These are phyloP conservation scores for Ophion slaviceki DNA, from an alignment of 2,888 invertebrate species.

Conservation along the genomic window DNA sequence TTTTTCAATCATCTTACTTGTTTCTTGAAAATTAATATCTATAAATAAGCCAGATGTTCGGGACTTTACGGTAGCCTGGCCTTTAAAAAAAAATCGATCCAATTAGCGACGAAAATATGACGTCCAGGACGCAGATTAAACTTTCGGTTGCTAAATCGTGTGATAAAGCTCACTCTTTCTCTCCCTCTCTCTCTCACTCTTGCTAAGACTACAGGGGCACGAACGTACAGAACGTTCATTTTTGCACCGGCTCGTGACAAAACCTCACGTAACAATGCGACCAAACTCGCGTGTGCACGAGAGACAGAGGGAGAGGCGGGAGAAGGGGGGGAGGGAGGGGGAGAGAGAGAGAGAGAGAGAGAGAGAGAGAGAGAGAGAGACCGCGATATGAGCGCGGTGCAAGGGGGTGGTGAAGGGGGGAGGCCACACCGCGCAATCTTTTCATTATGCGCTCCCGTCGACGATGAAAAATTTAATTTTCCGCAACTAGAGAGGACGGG, in stretches of 20 bases:
- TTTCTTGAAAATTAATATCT: too few species aligned
- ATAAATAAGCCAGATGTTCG: too few species aligned
- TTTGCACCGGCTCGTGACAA: conserved; percentile 1
- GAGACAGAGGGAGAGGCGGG: neutral
- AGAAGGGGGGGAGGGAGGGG: neutral
- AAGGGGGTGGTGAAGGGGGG: neutral
- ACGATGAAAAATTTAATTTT: conserved; percentile 60
- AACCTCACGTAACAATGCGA: conserved; percentile 44
- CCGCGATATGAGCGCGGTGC: neutral
- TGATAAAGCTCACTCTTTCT: neutral
- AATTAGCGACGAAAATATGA: neutral
- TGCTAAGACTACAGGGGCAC: conserved; percentile 18
- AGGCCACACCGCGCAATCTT: conserved; percentile 33
- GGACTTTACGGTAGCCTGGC: too few species aligned
- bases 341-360: neutral
- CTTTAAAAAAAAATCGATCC: neutral
- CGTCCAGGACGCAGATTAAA: neutral
- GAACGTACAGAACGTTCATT: conserved; percentile 14
- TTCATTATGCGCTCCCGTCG: conserved; percentile 48
- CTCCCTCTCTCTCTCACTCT: neutral
- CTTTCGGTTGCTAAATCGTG: neutral
- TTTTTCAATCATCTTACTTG: too few species aligned
- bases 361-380: neutral
- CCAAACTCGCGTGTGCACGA: conserved; percentile 9
- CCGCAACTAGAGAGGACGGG: conserved; percentile 2